Evolutionary conservation across 2,113 vertebrate genomes (phyloP).

Genomic region (Stegastes partitus): DNA sequence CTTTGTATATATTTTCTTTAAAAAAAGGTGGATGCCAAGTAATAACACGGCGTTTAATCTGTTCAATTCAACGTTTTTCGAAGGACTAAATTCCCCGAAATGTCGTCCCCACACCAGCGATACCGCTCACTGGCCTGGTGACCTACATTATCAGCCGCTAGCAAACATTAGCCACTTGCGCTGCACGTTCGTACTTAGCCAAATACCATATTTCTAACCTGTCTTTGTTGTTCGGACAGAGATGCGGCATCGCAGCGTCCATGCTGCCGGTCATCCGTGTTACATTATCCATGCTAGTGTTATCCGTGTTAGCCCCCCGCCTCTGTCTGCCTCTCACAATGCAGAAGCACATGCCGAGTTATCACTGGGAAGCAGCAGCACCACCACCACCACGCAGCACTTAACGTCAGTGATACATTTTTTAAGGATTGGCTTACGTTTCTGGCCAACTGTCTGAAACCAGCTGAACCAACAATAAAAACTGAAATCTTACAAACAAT

Average conservation of each 20-base stretch:
- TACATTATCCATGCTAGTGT: neutral
- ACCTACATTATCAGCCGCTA: constrained; percentile 65
- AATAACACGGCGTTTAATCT: too few relatives aligned
- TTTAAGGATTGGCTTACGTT: neutral
- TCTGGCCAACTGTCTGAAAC: too few relatives aligned
- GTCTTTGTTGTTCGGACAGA: constrained; percentile 15
- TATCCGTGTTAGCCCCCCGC: neutral
- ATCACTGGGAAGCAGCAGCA: neutral
- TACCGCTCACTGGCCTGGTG: constrained; percentile 44
- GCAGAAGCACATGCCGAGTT: neutral
- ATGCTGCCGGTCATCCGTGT: neutral
- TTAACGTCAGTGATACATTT: neutral
- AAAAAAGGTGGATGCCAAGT: too few relatives aligned
- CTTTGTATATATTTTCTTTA: neutral
- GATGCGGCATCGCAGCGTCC: neutral
- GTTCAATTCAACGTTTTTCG: too few relatives aligned
- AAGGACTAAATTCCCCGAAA: neutral
- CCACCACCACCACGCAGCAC: neutral
- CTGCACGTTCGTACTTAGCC: neutral
- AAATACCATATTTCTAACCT: neutral
- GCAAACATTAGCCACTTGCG: constrained; percentile 35
- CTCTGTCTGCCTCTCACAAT: neutral
- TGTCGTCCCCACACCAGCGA: neutral
- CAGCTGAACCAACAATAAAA: neutral
- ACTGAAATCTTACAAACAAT: neutral